phyloP scores from a whole-genome alignment of 92 coral and sea anemone genomes.

The Paragorgia papillata region DNA sequence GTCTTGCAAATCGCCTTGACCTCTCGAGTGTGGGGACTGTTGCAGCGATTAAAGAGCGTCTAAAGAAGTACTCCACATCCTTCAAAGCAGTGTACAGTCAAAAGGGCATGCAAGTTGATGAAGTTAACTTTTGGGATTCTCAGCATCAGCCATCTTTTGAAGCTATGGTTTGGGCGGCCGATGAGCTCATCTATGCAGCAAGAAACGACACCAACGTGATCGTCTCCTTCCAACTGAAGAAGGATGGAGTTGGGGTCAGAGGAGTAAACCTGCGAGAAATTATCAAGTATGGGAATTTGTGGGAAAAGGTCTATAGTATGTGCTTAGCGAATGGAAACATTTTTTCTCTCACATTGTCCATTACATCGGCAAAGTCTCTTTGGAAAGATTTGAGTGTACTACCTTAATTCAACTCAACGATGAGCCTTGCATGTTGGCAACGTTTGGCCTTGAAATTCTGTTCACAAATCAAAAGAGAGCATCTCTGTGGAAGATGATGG shows the following conservation, averaged over 20 bases:
- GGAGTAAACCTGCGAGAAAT: slow-evolving; percentile 31
- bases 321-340: slow-evolving; percentile 5
- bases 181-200: slow-evolving; percentile 51
- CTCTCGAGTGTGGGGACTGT: slow-evolving; percentile 50
- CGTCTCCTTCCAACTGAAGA: slow-evolving; percentile 44
- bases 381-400: slow-evolving; percentile 30
- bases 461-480: slow-evolving; percentile 57
- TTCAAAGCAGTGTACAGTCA: slow-evolving; percentile 4
- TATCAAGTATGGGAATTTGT: slow-evolving; percentile 7
- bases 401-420: slow-evolving; percentile 31
- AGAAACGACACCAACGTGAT: slow-evolving; percentile 32
- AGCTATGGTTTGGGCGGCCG: slow-evolving; percentile 44
- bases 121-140: slow-evolving; percentile 56
- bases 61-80: slow-evolving; percentile 3
- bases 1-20: slow-evolving; percentile 42
- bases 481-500: slow-evolving; percentile 52
- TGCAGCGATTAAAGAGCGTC: slow-evolving; percentile 45
- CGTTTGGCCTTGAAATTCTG: slow-evolving; percentile 53
- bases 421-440: slow-evolving; percentile 54
- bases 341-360: slow-evolving; percentile 24
- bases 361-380: slow-evolving; percentile 18
- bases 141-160: slow-evolving; percentile 47
- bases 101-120: slow-evolving; percentile 30
- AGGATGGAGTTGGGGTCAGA: slow-evolving; percentile 53
- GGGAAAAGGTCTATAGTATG: slow-evolving; percentile 17